Evolutionary conservation across 2,797 vertebrate genomes (phyloP), one percentile per base, ranked within the genome.

Genomic region (Xenentodon cancila): DNA sequence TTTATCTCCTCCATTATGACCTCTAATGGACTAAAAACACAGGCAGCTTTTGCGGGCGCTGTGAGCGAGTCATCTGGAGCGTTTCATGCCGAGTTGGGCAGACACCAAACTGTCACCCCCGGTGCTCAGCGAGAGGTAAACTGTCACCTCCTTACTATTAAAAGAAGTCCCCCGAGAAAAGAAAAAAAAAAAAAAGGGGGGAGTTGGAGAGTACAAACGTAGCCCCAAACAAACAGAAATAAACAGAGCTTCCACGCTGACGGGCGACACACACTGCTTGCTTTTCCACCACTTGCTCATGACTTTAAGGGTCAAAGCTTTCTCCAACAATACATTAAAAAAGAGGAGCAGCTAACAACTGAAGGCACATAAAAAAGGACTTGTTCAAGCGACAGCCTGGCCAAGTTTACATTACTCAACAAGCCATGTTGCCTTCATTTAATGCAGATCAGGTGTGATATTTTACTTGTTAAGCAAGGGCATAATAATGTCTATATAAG

Each of bases 71-170:
- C 40, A 55, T 77, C 59, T 37, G 53, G 32, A 56, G 64, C 42
- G 17, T 72, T 73, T 82, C 63, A 62, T 61, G 65, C 59, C 16
- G 52, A 68, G 68, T 57, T 57, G 83, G 82, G 74, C 80, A 79
- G 73, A 77, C 80, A 84, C 62, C 75, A 74, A 67, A 61, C 64
- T 67, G 64, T 62, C 53, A 47, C 45, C 70, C 44, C 22, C 13
- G 3, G 17, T 19, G 63, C 53, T 67, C 53, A 48, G 58, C 16
- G 32, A 62, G 53, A 62, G 20, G 53, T 25, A 62, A 67, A 62
- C 53, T 34, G 53, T 67, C 71, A 86, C 84, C 84, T 80, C 80
- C 79, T 85, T 87, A 87, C 86, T 91, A 91, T 91, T 89, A 88
- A 91, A 90, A 91, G 78, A 88, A 82, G 65, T 85, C 81, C 78